Conservation (phyloP, 2,113 vertebrate species). For the Manacus vitellinus region DNA sequence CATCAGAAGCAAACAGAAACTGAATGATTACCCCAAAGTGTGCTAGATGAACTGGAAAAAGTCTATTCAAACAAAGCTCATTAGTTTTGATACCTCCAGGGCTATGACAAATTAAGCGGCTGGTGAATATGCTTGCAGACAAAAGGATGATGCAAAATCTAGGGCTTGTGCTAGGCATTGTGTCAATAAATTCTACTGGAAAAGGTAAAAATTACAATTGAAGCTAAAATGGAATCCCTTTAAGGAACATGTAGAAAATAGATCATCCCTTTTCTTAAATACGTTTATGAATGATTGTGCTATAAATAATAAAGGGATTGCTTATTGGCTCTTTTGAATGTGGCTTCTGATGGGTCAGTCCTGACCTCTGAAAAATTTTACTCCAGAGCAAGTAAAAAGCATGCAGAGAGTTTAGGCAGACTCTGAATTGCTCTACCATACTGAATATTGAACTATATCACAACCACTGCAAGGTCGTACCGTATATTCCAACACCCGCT, state of each 20-base stretch:
- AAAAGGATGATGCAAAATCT: slow-evolving; percentile 78
- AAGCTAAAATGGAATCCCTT: slow-evolving; percentile 77
- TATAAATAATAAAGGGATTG: slow-evolving; percentile 57
- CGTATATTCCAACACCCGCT: neutral
- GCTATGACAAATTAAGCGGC: slow-evolving; percentile 88
- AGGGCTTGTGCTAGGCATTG: slow-evolving; percentile 71
- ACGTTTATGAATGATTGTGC: slow-evolving; percentile 39
- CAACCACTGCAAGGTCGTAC: neutral
- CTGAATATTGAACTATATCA: neutral
- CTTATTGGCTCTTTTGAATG: slow-evolving; percentile 4
- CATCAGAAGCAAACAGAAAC: slow-evolving; percentile 84
- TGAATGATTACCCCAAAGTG: slow-evolving; percentile 91
- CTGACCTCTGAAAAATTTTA: neutral
- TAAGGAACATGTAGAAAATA: slow-evolving; percentile 71
- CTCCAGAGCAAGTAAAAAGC: neutral
- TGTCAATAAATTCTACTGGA: slow-evolving; percentile 82
- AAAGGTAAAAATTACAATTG: slow-evolving; percentile 79
- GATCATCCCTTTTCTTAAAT: slow-evolving; percentile 70
- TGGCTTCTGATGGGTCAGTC: slow-evolving; percentile 26
- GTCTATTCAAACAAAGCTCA: slow-evolving; percentile 92
- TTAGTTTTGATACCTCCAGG: slow-evolving; percentile 90
- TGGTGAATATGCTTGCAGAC: slow-evolving; percentile 83
- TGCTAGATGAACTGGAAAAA: slow-evolving; percentile 93
- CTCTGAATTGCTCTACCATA: neutral
- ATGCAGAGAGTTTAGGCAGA: neutral